A percentile compares a stretch with the other conserved stretches of the same genome.
Conservation (phyloP, 2,113 vertebrate species). For the Otus sunia region DNA sequence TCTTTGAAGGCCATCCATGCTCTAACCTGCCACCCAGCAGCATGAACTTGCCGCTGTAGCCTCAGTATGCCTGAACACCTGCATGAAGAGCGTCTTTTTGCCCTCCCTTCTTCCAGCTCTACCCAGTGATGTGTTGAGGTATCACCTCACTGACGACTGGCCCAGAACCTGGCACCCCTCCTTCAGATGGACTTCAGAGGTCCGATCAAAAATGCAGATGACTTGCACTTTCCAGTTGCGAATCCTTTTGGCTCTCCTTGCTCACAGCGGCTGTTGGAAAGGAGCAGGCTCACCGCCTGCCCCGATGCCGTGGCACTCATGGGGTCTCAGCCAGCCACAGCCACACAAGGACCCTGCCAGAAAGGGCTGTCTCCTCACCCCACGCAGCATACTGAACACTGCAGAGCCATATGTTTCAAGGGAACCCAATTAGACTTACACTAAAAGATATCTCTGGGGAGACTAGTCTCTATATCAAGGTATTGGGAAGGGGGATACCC, state of each 20-base stretch:
- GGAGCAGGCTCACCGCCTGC: neutral
- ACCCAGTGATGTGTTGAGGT: neutral
- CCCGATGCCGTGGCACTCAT: fast-evolving
- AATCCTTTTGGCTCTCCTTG: neutral
- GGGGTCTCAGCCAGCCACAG: neutral
- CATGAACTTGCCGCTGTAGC: neutral
- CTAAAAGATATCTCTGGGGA: neutral
- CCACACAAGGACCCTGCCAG: no score
- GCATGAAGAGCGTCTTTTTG: neutral
- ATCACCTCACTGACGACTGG: neutral
- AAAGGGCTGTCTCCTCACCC: neutral
- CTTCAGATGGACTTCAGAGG: neutral
- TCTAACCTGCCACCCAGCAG: neutral
- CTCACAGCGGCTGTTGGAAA: neutral
- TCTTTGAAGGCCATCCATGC: neutral
- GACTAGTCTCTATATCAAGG: neutral
- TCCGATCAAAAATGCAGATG: neutral
- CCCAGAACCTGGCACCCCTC: neutral
- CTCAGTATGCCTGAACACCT: neutral
- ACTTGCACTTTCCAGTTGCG: neutral
- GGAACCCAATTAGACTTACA: neutral
- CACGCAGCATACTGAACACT: fast-evolving
- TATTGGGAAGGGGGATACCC: no score
- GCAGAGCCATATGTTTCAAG: neutral
- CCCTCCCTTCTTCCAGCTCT: neutral